These are phyloP conservation scores for Calameuta filiformis DNA, from an alignment of 2,888 invertebrate species.

Conservation along the genomic window DNA sequence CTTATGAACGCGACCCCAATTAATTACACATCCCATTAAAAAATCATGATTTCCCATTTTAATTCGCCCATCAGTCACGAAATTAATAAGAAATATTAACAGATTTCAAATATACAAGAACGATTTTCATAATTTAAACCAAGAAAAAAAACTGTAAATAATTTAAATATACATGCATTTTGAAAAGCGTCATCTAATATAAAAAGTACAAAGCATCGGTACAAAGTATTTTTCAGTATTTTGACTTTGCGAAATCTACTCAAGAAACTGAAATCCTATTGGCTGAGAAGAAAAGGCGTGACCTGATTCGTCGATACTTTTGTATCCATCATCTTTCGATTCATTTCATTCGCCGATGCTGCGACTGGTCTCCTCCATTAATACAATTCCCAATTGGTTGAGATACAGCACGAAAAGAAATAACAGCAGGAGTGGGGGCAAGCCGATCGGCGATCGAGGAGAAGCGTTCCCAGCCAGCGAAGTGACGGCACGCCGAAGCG, in stretches of 20 bases:
- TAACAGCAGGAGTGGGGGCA: slow-evolving; percentile 23
- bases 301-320: not conserved
- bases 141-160: not conserved
- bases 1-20: not conserved
- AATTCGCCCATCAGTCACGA: not conserved
- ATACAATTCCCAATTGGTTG: not conserved
- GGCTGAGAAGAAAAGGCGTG: not conserved
- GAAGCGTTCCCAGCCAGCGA: slow-evolving; percentile 12
- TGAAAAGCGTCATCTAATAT: not conserved
- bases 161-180: not conserved
- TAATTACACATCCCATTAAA: not conserved
- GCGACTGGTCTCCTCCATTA: not conserved
- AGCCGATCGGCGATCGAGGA: slow-evolving; percentile 23
- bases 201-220: not conserved
- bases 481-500: slow-evolving; percentile 46
- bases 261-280: not conserved
- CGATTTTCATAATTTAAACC: not conserved
- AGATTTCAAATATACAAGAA: not conserved
- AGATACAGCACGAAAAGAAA: not conserved
- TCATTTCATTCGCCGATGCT: not conserved
- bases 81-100: not conserved
- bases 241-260: not conserved
- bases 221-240: no score
- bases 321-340: not conserved
- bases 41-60: not conserved